These are phyloP conservation scores for Hippasteria phrygiana DNA, from an alignment of 53 echinoderm and acorn worm species.

Conservation along the genomic window DNA sequence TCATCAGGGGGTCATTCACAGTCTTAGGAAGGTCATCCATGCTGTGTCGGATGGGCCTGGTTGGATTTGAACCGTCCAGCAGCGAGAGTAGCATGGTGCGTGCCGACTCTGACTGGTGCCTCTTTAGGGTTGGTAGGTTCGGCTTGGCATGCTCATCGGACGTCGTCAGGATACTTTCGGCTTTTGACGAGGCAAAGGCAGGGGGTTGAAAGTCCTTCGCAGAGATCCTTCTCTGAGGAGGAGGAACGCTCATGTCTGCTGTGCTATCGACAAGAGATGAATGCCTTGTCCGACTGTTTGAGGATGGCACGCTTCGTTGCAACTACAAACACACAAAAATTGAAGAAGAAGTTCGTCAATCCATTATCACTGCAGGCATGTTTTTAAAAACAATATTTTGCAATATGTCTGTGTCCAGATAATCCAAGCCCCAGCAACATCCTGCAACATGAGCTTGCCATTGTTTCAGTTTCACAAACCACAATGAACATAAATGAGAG, in stretches of 20 bases:
- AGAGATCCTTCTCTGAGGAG: constrained; percentile 22
- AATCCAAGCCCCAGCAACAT: not conserved
- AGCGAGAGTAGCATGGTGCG: constrained; percentile 56
- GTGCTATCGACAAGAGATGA: not conserved
- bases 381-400: not conserved
- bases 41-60: not conserved
- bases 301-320: not conserved
- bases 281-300: not conserved
- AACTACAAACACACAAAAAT: not conserved
- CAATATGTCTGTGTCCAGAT: not conserved
- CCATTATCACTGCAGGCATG: no score
- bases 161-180: constrained; percentile 69
- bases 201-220: constrained; percentile 36
- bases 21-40: not conserved
- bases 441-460: not conserved
- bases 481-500: not conserved
- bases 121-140: not conserved
- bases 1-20: constrained; percentile 71
- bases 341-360: not conserved
- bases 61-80: constrained; percentile 2
- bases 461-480: no score
- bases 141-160: constrained; percentile 72
- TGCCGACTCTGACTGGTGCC: constrained; percentile 41
- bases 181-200: constrained; percentile 73
- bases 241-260: constrained; percentile 1